A percentile compares a stretch with the other conserved stretches of the same genome.
phyloP scores from a whole-genome alignment of 2,888 invertebrate species.

The Chrysolina americana region DNA sequence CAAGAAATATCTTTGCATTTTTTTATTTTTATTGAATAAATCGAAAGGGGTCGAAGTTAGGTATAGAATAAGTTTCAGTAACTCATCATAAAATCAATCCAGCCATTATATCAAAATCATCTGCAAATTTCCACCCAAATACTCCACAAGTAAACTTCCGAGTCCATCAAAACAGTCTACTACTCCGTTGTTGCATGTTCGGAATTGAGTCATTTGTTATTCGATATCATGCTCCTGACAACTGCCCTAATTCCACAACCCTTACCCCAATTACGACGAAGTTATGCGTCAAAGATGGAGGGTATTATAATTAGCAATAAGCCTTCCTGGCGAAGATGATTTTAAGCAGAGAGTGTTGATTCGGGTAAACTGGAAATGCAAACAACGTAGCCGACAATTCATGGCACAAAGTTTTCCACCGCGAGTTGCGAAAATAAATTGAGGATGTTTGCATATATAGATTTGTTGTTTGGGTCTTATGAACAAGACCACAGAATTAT shows the following conservation, averaged over 20 bases:
- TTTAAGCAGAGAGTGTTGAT: background rate
- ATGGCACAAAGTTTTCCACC: background rate
- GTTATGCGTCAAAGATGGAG: constrained; percentile 13
- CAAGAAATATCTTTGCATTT: too few species aligned
- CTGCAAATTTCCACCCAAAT: background rate
- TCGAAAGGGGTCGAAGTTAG: too few species aligned
- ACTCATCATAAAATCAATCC: too few species aligned
- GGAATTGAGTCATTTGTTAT: constrained; percentile 4
- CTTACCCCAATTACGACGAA: constrained; percentile 1
- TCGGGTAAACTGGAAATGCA: background rate
- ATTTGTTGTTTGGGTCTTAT: too few species aligned
- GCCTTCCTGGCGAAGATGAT: background rate
- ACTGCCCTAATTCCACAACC: constrained; percentile 3
- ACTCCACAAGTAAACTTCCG: background rate
- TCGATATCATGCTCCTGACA: constrained; percentile 11
- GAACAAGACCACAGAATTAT: too few species aligned
- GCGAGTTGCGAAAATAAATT: too few species aligned
- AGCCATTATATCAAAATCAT: too few species aligned
- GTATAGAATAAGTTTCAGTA: too few species aligned
- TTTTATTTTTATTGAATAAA: too few species aligned
- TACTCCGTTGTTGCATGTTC: background rate
- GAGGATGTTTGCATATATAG: too few species aligned
- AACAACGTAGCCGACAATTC: background rate
- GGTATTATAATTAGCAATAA: constrained; percentile 7
- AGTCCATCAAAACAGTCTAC: background rate